A percentile compares a stretch with the other conserved stretches of the same genome.
Evolutionary conservation across 2,888 invertebrate species (phyloP).

Genomic region (Strigamia transsilvanica): DNA sequence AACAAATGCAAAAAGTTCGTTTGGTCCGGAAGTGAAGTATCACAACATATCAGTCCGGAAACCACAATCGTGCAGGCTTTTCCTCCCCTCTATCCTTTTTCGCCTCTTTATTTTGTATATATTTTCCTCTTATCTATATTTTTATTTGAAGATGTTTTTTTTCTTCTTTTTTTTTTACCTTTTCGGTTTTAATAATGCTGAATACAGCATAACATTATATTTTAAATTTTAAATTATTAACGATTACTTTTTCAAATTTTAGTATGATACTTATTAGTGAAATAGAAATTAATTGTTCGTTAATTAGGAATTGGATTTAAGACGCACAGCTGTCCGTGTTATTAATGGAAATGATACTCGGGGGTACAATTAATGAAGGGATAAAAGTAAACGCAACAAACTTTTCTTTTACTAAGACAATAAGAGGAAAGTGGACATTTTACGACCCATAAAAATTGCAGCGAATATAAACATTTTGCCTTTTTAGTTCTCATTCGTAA

Average conservation of each 20-base stretch:
- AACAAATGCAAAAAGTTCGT: conserved; percentile 10
- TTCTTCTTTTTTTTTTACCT: too few relatives aligned
- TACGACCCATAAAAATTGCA: conserved; percentile 36
- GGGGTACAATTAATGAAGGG: conserved; percentile 28
- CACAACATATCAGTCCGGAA: conserved; percentile 34
- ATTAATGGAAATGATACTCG: conserved; percentile 42
- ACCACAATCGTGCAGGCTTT: neutral
- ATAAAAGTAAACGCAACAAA: conserved; percentile 40
- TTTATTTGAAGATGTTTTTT: too few relatives aligned
- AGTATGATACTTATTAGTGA: conserved; percentile 9
- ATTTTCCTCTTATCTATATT: too few relatives aligned
- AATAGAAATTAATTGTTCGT: conserved; percentile 38
- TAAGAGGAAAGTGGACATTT: conserved; percentile 35
- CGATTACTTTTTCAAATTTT: neutral
- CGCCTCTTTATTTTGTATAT: too few relatives aligned
- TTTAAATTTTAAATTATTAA: too few relatives aligned
- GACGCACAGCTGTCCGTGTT: conserved; percentile 31
- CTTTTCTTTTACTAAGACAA: conserved; percentile 44
- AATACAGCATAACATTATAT: too few relatives aligned
- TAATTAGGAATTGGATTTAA: conserved; percentile 10
- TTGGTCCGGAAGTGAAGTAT: conserved; percentile 27
- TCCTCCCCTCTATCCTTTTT: neutral
- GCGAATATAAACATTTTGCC: conserved; percentile 35
- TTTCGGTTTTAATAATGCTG: too few relatives aligned
- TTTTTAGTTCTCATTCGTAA: conserved; percentile 3